Conservation (phyloP, 2,113 vertebrate genomes). For the Poeciliopsis prolifica region DNA sequence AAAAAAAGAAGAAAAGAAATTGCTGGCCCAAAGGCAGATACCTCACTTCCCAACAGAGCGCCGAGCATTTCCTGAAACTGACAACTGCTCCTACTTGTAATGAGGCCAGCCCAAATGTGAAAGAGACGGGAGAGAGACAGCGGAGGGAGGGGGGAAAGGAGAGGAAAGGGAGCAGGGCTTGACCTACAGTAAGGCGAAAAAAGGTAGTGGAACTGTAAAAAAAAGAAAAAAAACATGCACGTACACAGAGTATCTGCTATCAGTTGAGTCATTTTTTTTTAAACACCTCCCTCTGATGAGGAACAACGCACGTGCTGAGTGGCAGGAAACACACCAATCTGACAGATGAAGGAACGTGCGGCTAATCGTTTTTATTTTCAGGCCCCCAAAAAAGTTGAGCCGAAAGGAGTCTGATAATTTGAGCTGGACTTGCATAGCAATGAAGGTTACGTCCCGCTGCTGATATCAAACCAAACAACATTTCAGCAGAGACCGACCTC, state of each 20-base stretch:
- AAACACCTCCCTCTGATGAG: background rate
- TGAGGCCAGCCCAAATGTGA: slow-evolving; percentile 51
- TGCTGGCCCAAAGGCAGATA: slow-evolving; percentile 54
- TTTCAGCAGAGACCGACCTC: slow-evolving; percentile 45
- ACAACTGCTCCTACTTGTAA: slow-evolving; percentile 62
- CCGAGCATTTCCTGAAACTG: slow-evolving; percentile 76
- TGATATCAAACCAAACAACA: slow-evolving; percentile 51
- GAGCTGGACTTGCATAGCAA: background rate
- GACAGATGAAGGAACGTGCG: slow-evolving; percentile 34
- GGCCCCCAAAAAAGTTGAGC: background rate
- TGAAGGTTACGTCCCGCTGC: slow-evolving; percentile 3
- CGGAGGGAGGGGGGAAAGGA: slow-evolving; percentile 3
- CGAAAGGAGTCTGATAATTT: slow-evolving; percentile 20
- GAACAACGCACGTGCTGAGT: slow-evolving; percentile 1
- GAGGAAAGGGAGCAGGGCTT: slow-evolving; percentile 21
- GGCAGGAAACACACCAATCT: slow-evolving; percentile 24
- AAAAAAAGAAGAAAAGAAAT: slow-evolving; percentile 7
- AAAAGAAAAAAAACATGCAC: background rate
- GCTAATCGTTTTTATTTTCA: slow-evolving; percentile 26
- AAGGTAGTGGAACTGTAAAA: slow-evolving; percentile 26
- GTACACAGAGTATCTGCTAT: slow-evolving; percentile 39
- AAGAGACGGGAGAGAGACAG: slow-evolving; percentile 19
- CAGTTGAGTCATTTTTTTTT: slow-evolving; percentile 26
- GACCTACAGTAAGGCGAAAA: slow-evolving; percentile 43
- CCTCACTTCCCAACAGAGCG: slow-evolving; percentile 74